A percentile compares a stretch with the other conserved stretches of the same genome.
These are phyloP conservation scores for Sterrhoptilus dennistouni DNA, from an alignment of 2,113 vertebrate genomes.

Conservation along the genomic window DNA sequence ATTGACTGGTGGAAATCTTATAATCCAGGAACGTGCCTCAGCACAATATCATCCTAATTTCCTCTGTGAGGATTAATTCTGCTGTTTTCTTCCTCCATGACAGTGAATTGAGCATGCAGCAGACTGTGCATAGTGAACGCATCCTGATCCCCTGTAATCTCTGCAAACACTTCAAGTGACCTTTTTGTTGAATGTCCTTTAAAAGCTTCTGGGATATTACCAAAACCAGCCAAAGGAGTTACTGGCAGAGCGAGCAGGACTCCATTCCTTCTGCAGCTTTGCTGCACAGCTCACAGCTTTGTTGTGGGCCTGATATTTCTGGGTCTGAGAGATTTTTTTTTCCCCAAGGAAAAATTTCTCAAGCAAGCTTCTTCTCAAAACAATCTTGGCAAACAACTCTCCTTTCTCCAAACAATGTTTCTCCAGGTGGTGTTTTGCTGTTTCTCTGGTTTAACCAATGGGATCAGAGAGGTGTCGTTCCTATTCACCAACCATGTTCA, in stretches of 20 bases:
- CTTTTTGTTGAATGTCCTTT: slow-evolving; percentile 74
- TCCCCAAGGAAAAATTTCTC: no score
- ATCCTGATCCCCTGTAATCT: slow-evolving; percentile 72
- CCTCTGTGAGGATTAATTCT: slow-evolving; percentile 73
- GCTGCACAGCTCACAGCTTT: neutral
- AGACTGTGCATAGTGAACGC: slow-evolving; percentile 68
- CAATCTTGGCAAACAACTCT: no score
- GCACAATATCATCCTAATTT: slow-evolving; percentile 78
- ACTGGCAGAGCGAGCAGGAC: neutral
- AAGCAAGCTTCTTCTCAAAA: no score
- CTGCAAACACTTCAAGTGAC: slow-evolving; percentile 71
- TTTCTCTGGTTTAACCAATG: no score
- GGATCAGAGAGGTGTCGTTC: no score
- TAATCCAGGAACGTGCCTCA: slow-evolving; percentile 77
- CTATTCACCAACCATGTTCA: no score
- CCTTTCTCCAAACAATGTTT: no score
- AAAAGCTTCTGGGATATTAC: slow-evolving; percentile 46
- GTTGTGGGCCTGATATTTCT: neutral
- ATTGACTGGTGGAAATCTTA: slow-evolving; percentile 73
- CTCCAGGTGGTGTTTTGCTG: no score
- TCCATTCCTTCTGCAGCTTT: neutral
- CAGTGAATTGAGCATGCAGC: slow-evolving; percentile 68
- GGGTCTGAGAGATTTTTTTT: no score
- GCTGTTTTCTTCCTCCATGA: slow-evolving; percentile 63
- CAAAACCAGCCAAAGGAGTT: slow-evolving; percentile 28